Evolutionary conservation across 2,888 invertebrate species (phyloP), one percentile per base, ranked within the genome.

Genomic region (Tachina grossa): DNA sequence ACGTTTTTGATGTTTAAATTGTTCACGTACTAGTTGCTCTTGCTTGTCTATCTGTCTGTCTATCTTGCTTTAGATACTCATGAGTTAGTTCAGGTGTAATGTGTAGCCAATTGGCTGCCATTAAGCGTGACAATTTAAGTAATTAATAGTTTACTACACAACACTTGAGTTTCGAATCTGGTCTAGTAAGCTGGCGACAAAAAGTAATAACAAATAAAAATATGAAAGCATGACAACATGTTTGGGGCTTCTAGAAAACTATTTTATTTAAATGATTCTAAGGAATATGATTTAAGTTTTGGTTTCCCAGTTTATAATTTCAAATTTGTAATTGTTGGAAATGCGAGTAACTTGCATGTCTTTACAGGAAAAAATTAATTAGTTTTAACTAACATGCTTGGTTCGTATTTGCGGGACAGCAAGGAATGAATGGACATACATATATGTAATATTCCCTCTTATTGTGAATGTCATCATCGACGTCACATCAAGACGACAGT

Each of bases 61-160:
- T 68, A 39, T 47, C 14, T 2, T 31, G 16, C 13, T 74, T 49
- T 19, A 41, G 49, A 79, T 31, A 45, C 61, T 69, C 14, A n/a
- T 51, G 49, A 68, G 61, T 72, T 76, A 59, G 31, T 65, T 78
- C 78, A 85, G 78, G 82, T 85, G 71, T 75, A 85, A 79, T 79
- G 85, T 82, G 82, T 75, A 82, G 74, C 78, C 85, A 83, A 85
- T 85, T 85, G 79, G 85, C 76, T 76, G 75, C 83, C 85, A 85
- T 85, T 85, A 83, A 83, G 83, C 85, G 76, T 85, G 85, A 83
- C 85, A 85, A 85, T 79, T 83, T 71, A 79, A 83, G 79, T 83
- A 83, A 85, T 85, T 85, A 85, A 79, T 72, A 77, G 57, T 43
- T 72, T 41, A 80, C 65, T 72, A 41, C 11, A 57, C 47, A 16